Evolutionary conservation across 1,140 invertebrate species (phyloP).

Genomic region (Campoletis sonorensis): DNA sequence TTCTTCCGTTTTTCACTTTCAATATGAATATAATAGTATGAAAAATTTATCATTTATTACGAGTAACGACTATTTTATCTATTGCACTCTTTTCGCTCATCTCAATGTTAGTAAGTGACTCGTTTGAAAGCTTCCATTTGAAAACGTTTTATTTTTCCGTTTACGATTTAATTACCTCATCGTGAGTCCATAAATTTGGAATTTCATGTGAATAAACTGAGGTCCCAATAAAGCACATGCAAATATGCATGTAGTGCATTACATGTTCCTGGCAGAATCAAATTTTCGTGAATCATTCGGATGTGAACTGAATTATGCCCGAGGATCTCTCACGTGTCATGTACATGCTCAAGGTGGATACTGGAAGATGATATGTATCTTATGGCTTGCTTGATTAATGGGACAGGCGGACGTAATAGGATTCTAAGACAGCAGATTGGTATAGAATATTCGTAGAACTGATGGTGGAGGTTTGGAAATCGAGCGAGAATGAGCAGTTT

Average conservation of each 20-base stretch:
- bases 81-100: too few relatives aligned
- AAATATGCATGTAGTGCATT: too few relatives aligned
- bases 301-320: background rate
- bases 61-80: too few relatives aligned
- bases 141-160: too few relatives aligned
- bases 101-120: too few relatives aligned
- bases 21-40: too few relatives aligned
- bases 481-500: background rate
- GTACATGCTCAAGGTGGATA: background rate
- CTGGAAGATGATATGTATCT: slow-evolving; percentile 7
- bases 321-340: background rate
- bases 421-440: background rate
- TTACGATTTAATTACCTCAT: too few relatives aligned
- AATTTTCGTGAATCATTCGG: background rate
- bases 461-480: background rate
- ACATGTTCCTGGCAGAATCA: background rate
- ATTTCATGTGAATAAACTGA: background rate
- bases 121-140: too few relatives aligned
- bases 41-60: too few relatives aligned
- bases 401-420: background rate
- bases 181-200: too few relatives aligned
- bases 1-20: too few relatives aligned
- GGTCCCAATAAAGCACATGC: too few relatives aligned
- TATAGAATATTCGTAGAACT: background rate
- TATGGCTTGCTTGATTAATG: slow-evolving; percentile 1